Evolutionary conservation across 2,797 vertebrate species (phyloP), one percentile per base, ranked within the genome.

Genomic region (Smutsia gigantea): DNA sequence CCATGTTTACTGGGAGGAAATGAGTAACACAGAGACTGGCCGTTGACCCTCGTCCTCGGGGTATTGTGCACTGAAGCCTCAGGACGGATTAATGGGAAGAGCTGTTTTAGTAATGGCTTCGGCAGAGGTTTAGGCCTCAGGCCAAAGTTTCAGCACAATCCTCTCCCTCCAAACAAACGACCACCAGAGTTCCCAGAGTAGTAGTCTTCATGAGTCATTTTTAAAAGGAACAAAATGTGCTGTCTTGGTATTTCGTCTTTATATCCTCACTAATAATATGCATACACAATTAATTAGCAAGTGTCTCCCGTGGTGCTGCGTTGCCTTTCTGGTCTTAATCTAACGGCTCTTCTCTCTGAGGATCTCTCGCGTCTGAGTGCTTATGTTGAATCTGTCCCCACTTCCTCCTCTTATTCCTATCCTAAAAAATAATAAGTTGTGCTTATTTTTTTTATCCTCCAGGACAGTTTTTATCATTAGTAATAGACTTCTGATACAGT

Each of bases 401-500:
- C 61, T 69, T 77, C 88, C 11, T 78, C n/a, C 57, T 78, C 39
- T 77, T 85, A 2, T 31, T 72, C 13, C 14, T 27, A 55, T 68
- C 18, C 82, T 72, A 75, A 75, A 94, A 91, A 87, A 7, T 5
- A 89, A 18, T 46, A 72, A 53, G 1, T 59, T 39, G 14, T 77
- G n/a, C 17, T 59, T 23, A 39, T 31, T 84, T 72, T 94, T 88
- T 78, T 81, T 34, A 81, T 84, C 61, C 53, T 51, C 23, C 57
- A 69, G 42, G 34, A 18, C 46, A 85, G 55, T 79, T 81, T 29
- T 5, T 93, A 23, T 63, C 46, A 87, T 86, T 57, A 31, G 74
- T 37, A 69, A 69, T 27, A 95, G 53, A 87, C 21, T 81, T 74
- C 69, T 31, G n/a, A 66, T 51, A 23, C 15, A 34, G 18, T 77